These are phyloP conservation scores for Mesopsocus fuscifrons DNA, from an alignment of 2,888 invertebrate genomes.

Conservation along the genomic window DNA sequence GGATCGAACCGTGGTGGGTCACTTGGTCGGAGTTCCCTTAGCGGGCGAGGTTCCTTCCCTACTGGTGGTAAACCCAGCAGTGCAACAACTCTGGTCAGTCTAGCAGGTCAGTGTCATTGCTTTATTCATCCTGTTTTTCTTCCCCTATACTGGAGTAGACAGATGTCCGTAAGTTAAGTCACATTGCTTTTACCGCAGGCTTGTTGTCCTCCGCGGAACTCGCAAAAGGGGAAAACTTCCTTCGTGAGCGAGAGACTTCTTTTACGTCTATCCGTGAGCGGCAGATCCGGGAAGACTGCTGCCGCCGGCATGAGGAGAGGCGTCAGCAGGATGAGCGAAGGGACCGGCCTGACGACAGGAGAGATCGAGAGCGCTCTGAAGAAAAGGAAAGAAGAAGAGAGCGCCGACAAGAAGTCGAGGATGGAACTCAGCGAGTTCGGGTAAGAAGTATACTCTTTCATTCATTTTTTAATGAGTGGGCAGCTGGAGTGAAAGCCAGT, in stretches of 20 bases:
- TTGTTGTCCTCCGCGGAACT: constrained; percentile 19
- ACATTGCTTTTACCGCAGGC: constrained; percentile 14
- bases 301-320: constrained; percentile 12
- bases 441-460: constrained; percentile 25
- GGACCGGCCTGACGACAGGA: constrained; percentile 24
- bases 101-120: constrained; percentile 40
- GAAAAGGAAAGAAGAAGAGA: constrained; percentile 13
- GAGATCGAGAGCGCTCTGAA: constrained; percentile 22
- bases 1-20: constrained; percentile 35
- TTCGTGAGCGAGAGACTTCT: constrained; percentile 10
- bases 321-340: constrained; percentile 11
- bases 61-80: constrained; percentile 78
- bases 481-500: too few species aligned
- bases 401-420: constrained; percentile 11
- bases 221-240: constrained; percentile 12
- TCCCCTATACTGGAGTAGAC: not conserved
- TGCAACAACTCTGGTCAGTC: constrained; percentile 63
- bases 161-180: too few species aligned
- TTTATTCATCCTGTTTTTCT: not conserved
- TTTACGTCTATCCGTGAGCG: constrained; percentile 1
- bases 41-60: constrained; percentile 60
- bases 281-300: constrained; percentile 7
- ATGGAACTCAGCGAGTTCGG: constrained; percentile 35
- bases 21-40: constrained; percentile 36
- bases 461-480: constrained; percentile 14